Base-by-base conservation (phyloP, 2,113 vertebrate species). In the Hippocampus zosterae region DNA sequence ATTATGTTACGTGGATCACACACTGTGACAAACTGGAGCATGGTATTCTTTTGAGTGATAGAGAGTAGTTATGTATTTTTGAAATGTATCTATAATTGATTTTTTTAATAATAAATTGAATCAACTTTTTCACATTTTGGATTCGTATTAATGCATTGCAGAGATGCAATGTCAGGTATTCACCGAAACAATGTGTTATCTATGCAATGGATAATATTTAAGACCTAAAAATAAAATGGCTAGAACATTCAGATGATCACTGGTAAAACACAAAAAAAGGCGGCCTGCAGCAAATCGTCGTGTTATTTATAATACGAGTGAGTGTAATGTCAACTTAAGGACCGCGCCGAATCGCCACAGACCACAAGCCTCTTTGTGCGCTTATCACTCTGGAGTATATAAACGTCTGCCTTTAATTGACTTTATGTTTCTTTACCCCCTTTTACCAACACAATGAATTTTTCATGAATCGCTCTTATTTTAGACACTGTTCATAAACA, bases 331-430 rank as follows among this genome's bases (percentile, higher is more conserved):
- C 65, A 81, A 56, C 56, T 80, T 62, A 69, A 69, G 41, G 2
- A 64, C 48, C 33, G 18, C 27, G 62, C 53, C 40, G 68, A 41
- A 41, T 72, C 63, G 62, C 50, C 42, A 65, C 75, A 59, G 61
- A 74, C 67, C 74, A 68, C 66, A 78, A 41, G 33, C 65, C 68
- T 82, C 81, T 42, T 79, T 74, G 60, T 68, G 33, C 67, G 67
- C 87, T 78, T 77, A 76, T 77, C 69, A 77, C 64, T 61, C 72
- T 53, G 48, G 13, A 76, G 70, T 77, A 48, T 75, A 80, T 78
- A 77, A 82, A 82, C 83, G 74, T 75, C 76, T 73, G 68, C 74
- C 56, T 59, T 73, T 82, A 80, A 85, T 68, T 73, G 75, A 74
- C 10, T 29, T 66, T 74, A 73, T 76, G 65, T 71, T 64, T 44